A percentile compares a stretch with the other conserved stretches of the same genome.
Conservation (phyloP, 2,113 vertebrate species). For the Capreolus pygargus region DNA sequence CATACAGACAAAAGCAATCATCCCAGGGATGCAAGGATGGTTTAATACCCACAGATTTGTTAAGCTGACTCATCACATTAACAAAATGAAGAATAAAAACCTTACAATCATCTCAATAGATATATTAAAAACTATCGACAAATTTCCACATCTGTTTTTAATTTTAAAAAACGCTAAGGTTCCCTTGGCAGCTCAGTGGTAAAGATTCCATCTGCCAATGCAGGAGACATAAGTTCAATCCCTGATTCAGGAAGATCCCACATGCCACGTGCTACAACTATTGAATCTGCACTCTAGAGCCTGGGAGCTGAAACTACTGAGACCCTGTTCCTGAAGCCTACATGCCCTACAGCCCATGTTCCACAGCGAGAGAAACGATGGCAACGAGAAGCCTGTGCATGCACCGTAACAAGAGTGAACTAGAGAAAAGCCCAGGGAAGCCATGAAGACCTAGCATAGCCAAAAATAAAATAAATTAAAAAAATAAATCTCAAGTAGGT, state of each 20-base stretch:
- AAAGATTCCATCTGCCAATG: background rate
- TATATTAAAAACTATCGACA: background rate
- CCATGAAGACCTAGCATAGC: background rate
- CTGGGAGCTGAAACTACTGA: background rate
- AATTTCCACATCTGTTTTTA: background rate
- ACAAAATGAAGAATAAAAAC: background rate
- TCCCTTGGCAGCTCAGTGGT: background rate
- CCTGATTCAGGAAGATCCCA: background rate
- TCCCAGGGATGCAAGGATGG: background rate
- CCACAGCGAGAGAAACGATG: background rate
- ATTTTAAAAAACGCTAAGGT: background rate
- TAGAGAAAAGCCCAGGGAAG: background rate
- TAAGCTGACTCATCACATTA: background rate
- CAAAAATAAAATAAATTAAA: background rate
- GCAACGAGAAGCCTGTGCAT: background rate
- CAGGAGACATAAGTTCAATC: background rate
- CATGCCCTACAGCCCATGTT: background rate
- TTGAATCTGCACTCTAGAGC: background rate
- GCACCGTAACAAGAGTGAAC: background rate
- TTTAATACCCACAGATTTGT: background rate
- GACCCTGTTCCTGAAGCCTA: background rate
- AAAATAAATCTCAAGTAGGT: background rate
- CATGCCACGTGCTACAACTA: background rate
- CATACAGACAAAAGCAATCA: background rate
- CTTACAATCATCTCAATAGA: background rate